Evolutionary conservation across 2,888 invertebrate species (phyloP), one percentile per base, ranked within the genome.

Genomic region (Crocallis elinguaria): DNA sequence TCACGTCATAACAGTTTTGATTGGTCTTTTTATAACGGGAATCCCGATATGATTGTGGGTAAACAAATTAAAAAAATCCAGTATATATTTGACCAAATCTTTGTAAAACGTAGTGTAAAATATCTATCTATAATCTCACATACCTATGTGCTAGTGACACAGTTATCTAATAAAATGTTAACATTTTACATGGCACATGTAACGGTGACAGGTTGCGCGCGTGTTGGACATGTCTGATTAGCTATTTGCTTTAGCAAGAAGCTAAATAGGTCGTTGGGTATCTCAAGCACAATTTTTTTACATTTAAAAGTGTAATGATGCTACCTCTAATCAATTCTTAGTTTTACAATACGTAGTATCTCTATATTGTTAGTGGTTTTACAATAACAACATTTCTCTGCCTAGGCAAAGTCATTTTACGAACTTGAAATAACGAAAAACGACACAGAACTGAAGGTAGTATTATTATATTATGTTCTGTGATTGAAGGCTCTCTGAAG

Each of bases 141-240:
- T 19, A 19, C 19, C 3, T 6, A 32, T 6, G 32, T 13, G 17
- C 4, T n/a, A 16, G 38, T 48, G 41, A 30, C 25, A 41, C 14
- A 27, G 39, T 56, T 48, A 50, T 48, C 49, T 44, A 49, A 55
- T 57, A 39, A 48, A 51, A 44, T 50, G 53, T 49, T 54, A 45
- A 51, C 49, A 42, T 57, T 51, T 57, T 35, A 55, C 39, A 49
- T 42, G 25, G 49, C 53, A 16, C 58, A 35, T 49, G 35, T 53
- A 58, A 60, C 48, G 56, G 56, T 51, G 49, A 58, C 53, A 52
- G 35, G 33, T 53, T 52, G 45, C 38, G 36, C 36, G 35, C 57
- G 57, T 57, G 62, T 42, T 49, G 36, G 36, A 49, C 50, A 57
- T 58, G 48, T 25, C 38, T 45, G 56, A 64, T 60, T 57, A 53